Conservation (phyloP, 2,888 invertebrate species). For the Meteorus colon region DNA sequence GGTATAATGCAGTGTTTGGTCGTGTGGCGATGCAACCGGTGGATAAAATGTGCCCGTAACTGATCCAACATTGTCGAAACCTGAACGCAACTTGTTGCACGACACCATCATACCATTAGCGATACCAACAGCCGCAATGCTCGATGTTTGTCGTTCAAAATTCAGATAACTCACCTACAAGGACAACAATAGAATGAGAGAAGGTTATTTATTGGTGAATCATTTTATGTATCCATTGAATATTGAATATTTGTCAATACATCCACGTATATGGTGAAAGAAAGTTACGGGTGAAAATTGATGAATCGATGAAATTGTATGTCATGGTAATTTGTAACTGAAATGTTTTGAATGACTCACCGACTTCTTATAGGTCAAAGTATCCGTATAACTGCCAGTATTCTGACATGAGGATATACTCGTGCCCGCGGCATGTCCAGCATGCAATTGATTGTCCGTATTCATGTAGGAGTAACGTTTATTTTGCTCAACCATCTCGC, state of each 20-base stretch:
- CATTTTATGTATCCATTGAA: background rate
- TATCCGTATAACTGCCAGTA: conserved; percentile 69
- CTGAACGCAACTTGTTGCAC: conserved; percentile 87
- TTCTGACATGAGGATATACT: conserved; percentile 71
- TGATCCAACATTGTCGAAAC: conserved; percentile 86
- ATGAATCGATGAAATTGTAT: conserved; percentile 24
- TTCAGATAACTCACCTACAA: conserved; percentile 69
- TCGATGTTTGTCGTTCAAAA: conserved; percentile 70
- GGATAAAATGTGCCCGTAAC: conserved; percentile 94
- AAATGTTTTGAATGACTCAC: conserved; percentile 46
- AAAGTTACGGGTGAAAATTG: conserved; percentile 13
- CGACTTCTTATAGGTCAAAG: conserved; percentile 70
- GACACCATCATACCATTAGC: conserved; percentile 90
- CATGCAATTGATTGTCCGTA: conserved; percentile 66
- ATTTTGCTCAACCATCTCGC: conserved; percentile 67
- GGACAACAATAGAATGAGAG: conserved; percentile 23
- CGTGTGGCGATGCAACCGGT: conserved; percentile 88
- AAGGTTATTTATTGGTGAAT: conserved; percentile 22
- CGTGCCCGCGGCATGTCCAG: conserved; percentile 66
- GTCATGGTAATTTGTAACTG: conserved; percentile 27
- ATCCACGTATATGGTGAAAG: background rate
- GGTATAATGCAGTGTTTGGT: conserved; percentile 78
- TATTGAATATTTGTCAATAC: background rate
- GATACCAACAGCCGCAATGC: conserved; percentile 87
- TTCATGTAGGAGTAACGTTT: conserved; percentile 72